Conservation (phyloP, 53 echinoderm and acorn worm species). For the Patiria pectinifera region DNA sequence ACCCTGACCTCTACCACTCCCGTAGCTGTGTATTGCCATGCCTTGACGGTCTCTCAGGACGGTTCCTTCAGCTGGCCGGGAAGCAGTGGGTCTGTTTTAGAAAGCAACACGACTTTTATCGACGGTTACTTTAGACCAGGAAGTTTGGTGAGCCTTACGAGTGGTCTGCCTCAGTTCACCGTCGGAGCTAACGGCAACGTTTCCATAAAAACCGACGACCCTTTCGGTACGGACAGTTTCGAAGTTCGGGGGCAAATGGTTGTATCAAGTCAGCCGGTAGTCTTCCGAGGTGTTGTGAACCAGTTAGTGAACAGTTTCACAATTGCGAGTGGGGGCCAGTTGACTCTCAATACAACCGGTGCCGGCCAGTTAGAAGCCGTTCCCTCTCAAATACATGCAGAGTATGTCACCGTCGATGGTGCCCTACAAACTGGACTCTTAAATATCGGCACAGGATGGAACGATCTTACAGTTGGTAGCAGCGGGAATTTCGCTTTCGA, state of each 20-base stretch:
- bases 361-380: neutral
- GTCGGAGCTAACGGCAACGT: conserved; percentile 64
- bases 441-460: conserved; percentile 59
- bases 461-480: conserved; percentile 31
- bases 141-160: conserved; percentile 45
- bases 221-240: conserved; percentile 64
- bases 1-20: conserved; percentile 63
- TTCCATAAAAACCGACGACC: conserved; percentile 35
- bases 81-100: conserved; percentile 43
- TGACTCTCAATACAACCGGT: neutral
- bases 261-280: conserved; percentile 26
- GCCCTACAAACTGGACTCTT: conserved; percentile 47
- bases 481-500: conserved; percentile 61
- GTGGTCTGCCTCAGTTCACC: conserved; percentile 51
- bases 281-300: conserved; percentile 45
- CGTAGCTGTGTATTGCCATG: conserved; percentile 48
- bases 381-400: conserved; percentile 50
- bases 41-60: conserved; percentile 54
- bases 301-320: conserved; percentile 45
- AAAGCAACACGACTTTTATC: conserved; percentile 59
- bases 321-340: conserved; percentile 40
- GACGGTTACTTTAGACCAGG: conserved; percentile 78
- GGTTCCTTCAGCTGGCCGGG: conserved; percentile 79
- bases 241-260: conserved; percentile 66
- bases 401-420: conserved; percentile 61